phyloP scores from a whole-genome alignment of 2,797 vertebrate genomes.

The Cuculus canorus region DNA sequence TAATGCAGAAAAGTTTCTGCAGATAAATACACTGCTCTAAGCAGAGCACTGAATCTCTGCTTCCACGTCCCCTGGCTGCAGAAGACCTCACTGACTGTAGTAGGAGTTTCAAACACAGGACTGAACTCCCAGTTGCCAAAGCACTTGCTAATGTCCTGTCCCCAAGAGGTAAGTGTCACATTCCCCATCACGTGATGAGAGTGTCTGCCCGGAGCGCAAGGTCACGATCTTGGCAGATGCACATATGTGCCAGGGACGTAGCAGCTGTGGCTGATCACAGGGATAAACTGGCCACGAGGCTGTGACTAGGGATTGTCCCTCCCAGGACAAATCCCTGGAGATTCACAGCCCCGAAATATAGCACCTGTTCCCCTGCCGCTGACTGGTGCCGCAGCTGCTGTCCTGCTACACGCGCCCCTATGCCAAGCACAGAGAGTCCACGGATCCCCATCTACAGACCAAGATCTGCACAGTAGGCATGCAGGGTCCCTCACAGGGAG shows the following conservation, averaged over 20 bases:
- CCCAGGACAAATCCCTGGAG: background rate
- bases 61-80: background rate
- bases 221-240: background rate
- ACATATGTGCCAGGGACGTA: background rate
- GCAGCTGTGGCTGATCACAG: background rate
- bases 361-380: background rate
- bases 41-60: background rate
- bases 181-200: background rate
- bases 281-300: accelerated
- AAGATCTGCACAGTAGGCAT: too few species aligned
- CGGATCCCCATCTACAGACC: background rate
- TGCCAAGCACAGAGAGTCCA: background rate
- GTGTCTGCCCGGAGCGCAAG: background rate
- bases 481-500: background rate
- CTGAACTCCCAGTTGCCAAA: background rate
- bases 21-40: background rate
- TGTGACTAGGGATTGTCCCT: background rate
- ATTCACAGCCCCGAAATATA: background rate
- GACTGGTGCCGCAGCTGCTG: background rate
- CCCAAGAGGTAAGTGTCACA: background rate
- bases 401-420: background rate
- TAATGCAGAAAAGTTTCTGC: background rate
- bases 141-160: background rate
- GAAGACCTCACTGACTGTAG: background rate
- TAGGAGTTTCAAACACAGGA: background rate